Evolutionary conservation across 2,113 vertebrate species (phyloP).

Genomic region (Neolamprologus fasciatus): DNA sequence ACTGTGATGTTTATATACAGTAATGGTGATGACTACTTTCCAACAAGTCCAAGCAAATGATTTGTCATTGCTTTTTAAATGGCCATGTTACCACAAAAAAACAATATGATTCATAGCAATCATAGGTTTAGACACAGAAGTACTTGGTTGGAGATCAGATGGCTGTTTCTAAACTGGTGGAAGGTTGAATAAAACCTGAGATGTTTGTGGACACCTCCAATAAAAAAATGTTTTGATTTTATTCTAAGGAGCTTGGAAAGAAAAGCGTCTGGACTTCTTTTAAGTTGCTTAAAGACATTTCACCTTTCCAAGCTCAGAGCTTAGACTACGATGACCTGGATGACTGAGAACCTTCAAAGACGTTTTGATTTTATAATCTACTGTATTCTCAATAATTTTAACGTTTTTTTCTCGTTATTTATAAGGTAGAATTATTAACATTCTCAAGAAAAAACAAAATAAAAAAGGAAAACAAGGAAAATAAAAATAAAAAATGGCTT

Average conservation of each 20-base stretch:
- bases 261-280: neutral
- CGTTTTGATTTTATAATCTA: neutral
- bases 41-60: neutral
- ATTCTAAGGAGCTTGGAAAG: neutral
- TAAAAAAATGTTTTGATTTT: neutral
- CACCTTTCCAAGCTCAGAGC: neutral
- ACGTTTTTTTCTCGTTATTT: accelerated
- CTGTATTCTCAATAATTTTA: neutral
- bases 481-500: neutral
- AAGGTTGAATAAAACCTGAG: neutral
- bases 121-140: neutral
- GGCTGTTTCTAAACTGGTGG: neutral
- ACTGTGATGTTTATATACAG: neutral
- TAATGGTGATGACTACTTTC: neutral
- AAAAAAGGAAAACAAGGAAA: neutral
- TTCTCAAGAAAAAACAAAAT: neutral
- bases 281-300: neutral
- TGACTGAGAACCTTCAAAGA: neutral
- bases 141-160: neutral
- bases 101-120: neutral
- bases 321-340: neutral
- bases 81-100: neutral
- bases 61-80: neutral
- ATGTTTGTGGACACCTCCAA: neutral
- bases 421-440: neutral